phyloP scores from a whole-genome alignment of 2,888 invertebrate genomes.

The Pseudeuparius sepicola region DNA sequence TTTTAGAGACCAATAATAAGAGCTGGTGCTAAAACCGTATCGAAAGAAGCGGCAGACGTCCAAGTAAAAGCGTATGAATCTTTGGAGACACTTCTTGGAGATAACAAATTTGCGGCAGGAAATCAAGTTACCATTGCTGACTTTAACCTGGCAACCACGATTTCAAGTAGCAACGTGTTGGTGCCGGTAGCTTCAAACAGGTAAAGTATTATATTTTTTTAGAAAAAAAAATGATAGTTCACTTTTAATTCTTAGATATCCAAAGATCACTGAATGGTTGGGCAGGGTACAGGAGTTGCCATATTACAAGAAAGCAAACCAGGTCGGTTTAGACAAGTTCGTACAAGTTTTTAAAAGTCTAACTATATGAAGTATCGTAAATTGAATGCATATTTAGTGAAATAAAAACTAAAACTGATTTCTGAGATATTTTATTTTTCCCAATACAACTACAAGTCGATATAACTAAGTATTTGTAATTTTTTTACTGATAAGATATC shows the following conservation, averaged over 20 bases:
- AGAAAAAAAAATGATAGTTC: too few relatives aligned
- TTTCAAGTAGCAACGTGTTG: conserved; percentile 38
- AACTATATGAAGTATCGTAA: too few relatives aligned
- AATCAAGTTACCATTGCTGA: conserved; percentile 33
- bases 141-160: conserved; percentile 34
- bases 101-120: conserved; percentile 43
- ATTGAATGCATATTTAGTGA: too few relatives aligned
- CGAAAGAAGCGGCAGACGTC: conserved; percentile 9
- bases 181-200: conserved; percentile 37
- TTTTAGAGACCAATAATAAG: conserved; percentile 23
- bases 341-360: conserved; percentile 23
- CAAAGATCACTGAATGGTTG: conserved; percentile 15
- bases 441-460: too few relatives aligned
- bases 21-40: conserved; percentile 17
- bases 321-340: conserved; percentile 24
- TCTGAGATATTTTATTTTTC: too few relatives aligned
- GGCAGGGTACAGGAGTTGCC: conserved; percentile 24
- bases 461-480: too few relatives aligned
- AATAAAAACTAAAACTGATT: too few relatives aligned
- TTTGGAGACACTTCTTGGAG: conserved; percentile 41
- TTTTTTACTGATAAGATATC: too few relatives aligned
- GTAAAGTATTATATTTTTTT: too few relatives aligned
- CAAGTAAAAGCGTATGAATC: conserved; percentile 33
- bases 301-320: conserved; percentile 25
- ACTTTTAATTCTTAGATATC: too few relatives aligned